Conservation (phyloP, 1,140 invertebrate genomes). For the Drosophila jambulina region DNA sequence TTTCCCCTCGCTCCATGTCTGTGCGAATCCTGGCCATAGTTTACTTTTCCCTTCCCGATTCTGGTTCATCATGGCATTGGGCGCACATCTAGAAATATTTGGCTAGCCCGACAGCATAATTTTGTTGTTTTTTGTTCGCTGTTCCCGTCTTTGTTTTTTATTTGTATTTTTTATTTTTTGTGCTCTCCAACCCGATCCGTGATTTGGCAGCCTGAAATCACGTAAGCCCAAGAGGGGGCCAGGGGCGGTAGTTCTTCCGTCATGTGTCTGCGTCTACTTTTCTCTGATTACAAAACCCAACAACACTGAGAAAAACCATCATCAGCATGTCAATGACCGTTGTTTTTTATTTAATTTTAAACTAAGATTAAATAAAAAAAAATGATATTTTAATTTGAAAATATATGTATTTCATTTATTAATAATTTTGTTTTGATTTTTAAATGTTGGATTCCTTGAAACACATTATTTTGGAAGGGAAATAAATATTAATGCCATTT, state of each 20-base stretch:
- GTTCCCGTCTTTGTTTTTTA: constrained; percentile 12
- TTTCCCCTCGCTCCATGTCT: not conserved
- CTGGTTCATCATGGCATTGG: constrained; percentile 57
- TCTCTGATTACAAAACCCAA: constrained; percentile 73
- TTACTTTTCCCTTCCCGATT: constrained; percentile 32
- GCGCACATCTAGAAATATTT: constrained; percentile 60
- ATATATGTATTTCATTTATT: no score
- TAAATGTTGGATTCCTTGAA: no score
- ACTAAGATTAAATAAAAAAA: no score
- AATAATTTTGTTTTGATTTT: no score
- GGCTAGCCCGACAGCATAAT: constrained; percentile 27
- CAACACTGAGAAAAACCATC: constrained; percentile 24
- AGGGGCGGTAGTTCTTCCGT: constrained; percentile 31
- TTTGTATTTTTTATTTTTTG: constrained; percentile 4
- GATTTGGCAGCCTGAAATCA: constrained; percentile 51
- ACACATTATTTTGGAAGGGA: no score
- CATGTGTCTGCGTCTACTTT: constrained; percentile 74
- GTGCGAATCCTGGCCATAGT: constrained; percentile 19
- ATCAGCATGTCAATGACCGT: not conserved
- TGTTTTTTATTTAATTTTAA: not conserved
- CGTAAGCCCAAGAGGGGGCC: constrained; percentile 34
- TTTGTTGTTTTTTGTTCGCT: constrained; percentile 16
- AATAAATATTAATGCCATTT: no score
- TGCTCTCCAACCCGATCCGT: constrained; percentile 32
- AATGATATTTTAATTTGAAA: no score